phyloP scores from a whole-genome alignment of 1,140 invertebrate genomes.

The Panagrolaimus sp. region DNA sequence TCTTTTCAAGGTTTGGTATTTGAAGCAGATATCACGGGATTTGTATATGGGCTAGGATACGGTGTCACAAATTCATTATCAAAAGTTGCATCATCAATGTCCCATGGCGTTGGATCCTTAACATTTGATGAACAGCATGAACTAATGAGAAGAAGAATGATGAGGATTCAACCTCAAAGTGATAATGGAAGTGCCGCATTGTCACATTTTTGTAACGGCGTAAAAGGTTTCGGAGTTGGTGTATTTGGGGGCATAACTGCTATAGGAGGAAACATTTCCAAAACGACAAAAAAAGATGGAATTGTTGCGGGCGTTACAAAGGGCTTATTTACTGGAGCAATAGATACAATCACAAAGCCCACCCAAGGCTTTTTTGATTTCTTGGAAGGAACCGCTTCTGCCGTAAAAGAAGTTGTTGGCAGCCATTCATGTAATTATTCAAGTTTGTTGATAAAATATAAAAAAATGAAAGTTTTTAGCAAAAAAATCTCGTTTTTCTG shows the following conservation, averaged over 20 bases:
- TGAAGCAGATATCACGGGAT: slow-evolving; percentile 78
- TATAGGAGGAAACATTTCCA: slow-evolving; percentile 82
- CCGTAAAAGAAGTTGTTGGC: slow-evolving; percentile 72
- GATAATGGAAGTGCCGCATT: slow-evolving; percentile 61
- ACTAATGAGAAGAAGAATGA: slow-evolving; percentile 75
- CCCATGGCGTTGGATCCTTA: slow-evolving; percentile 77
- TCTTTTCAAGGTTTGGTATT: slow-evolving; percentile 83
- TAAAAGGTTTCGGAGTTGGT: slow-evolving; percentile 86
- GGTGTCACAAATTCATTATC: slow-evolving; percentile 92
- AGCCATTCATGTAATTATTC: slow-evolving; percentile 24
- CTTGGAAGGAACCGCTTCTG: slow-evolving; percentile 82
- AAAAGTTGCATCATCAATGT: slow-evolving; percentile 81
- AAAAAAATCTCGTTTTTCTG: slow-evolving; percentile 36
- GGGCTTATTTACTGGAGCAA: slow-evolving; percentile 84
- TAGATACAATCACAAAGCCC: slow-evolving; percentile 92
- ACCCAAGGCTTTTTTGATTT: slow-evolving; percentile 92
- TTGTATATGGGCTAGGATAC: slow-evolving; percentile 91
- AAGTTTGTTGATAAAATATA: background rate
- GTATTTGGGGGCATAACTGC: slow-evolving; percentile 83
- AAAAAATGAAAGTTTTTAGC: slow-evolving; percentile 12
- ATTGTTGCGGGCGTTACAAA: slow-evolving; percentile 75
- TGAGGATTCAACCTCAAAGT: slow-evolving; percentile 47
- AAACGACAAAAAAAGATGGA: slow-evolving; percentile 78
- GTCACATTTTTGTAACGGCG: slow-evolving; percentile 79
- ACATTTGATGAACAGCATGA: slow-evolving; percentile 80